Conservation (phyloP, 2,797 vertebrate species). For the Leptodactylus fallax region DNA sequence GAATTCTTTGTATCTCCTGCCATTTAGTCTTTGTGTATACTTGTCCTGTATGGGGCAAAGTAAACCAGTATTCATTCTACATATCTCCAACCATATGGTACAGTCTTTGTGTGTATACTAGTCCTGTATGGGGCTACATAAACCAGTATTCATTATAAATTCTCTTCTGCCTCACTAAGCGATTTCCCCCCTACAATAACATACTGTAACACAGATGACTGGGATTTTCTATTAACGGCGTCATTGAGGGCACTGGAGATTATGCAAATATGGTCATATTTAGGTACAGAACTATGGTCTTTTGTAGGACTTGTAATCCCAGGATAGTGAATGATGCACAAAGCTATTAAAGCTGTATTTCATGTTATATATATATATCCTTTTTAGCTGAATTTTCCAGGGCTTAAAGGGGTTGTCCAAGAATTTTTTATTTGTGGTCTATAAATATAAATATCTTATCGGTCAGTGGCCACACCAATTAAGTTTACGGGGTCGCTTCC, state of each 20-base stretch:
- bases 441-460: no score
- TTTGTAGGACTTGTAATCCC: conserved; percentile 47
- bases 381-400: neutral
- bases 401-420: neutral
- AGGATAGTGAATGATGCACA: neutral
- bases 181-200: conserved; percentile 46
- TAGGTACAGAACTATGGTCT: conserved; percentile 20
- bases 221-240: conserved; percentile 28
- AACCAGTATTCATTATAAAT: conserved; percentile 38
- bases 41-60: neutral
- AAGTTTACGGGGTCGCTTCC: no score
- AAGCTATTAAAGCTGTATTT: neutral
- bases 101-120: neutral
- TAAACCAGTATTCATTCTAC: conserved; percentile 35
- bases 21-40: neutral
- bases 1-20: no score
- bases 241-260: conserved; percentile 25
- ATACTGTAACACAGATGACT: conserved; percentile 47
- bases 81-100: neutral
- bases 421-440: no score
- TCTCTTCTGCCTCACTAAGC: conserved; percentile 41
- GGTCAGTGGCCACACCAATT: no score
- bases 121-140: neutral
- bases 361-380: neutral
- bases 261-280: conserved; percentile 48